A percentile compares a stretch with the other conserved stretches of the same genome.
Evolutionary conservation across 2,797 vertebrate species (phyloP).

Genomic region (Urophycis tenuis): DNA sequence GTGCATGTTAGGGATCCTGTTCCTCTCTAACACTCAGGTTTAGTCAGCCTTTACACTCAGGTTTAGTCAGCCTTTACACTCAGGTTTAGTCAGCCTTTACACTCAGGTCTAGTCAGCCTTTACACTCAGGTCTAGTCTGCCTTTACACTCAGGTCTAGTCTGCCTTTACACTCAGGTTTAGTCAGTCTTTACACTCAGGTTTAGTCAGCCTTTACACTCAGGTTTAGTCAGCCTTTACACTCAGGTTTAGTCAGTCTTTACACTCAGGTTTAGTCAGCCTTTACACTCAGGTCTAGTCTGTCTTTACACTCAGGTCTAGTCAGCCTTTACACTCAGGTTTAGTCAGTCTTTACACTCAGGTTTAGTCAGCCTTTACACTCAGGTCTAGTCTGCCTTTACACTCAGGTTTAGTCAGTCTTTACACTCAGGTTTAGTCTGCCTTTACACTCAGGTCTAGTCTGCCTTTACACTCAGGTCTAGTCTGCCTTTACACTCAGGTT

Average conservation of each 20-base stretch:
- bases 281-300: too few relatives aligned
- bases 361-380: conserved; percentile 17
- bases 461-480: conserved; percentile 16
- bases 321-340: conserved; percentile 15
- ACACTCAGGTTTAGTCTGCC: conserved; percentile 12
- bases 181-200: conserved; percentile 14
- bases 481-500: conserved; percentile 11
- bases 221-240: conserved; percentile 18
- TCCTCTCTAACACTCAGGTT: not conserved
- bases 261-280: conserved; percentile 14
- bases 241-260: conserved; percentile 18
- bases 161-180: conserved; percentile 14
- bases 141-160: conserved; percentile 17
- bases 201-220: conserved; percentile 15
- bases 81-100: conserved; percentile 18
- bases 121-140: conserved; percentile 6
- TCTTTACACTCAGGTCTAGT: conserved; percentile 7
- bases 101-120: conserved; percentile 16
- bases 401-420: conserved; percentile 16
- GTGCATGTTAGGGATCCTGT: conserved; percentile 31
- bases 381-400: conserved; percentile 18
- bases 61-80: conserved; percentile 17
- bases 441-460: conserved; percentile 11
- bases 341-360: conserved; percentile 12
- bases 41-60: conserved; percentile 15